phyloP scores from a whole-genome alignment of 2,797 vertebrate genomes.

The Ceryle rudis region DNA sequence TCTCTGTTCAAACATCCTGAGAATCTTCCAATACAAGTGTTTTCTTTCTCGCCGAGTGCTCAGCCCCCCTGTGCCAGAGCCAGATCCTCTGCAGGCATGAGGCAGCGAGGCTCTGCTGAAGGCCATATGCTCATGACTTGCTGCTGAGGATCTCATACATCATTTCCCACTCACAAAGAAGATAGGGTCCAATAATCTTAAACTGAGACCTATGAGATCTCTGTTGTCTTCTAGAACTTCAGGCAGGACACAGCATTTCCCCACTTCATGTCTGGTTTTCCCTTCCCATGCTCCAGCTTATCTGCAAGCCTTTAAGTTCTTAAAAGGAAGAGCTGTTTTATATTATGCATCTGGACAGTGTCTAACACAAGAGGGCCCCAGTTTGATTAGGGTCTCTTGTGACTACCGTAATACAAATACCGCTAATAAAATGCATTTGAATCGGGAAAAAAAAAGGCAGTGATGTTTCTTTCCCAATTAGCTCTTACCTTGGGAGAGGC shows the following conservation, averaged over 20 bases:
- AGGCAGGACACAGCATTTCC: conserved; percentile 3
- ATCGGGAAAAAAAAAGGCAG: background rate
- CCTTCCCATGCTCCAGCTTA: conserved; percentile 15
- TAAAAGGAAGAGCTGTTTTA: conserved; percentile 42
- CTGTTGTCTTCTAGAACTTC: background rate
- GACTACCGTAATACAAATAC: background rate
- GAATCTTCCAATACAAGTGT: background rate
- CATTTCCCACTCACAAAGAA: background rate
- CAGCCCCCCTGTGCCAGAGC: background rate
- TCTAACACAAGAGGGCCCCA: conserved; percentile 40
- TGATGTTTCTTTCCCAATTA: background rate
- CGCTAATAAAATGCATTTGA: conserved; percentile 25
- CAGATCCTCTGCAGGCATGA: background rate
- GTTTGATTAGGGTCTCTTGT: conserved; percentile 56
- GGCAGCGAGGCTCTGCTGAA: background rate
- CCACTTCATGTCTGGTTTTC: background rate
- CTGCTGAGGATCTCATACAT: background rate
- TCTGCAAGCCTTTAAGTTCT: conserved; percentile 37
- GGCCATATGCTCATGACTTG: background rate
- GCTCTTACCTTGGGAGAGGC: background rate
- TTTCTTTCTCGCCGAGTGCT: background rate
- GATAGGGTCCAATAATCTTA: background rate
- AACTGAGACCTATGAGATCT: background rate
- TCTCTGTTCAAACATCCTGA: background rate
- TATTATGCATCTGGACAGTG: conserved; percentile 41